Conservation (phyloP, 2,113 vertebrate species). For the Pteronura brasiliensis region DNA sequence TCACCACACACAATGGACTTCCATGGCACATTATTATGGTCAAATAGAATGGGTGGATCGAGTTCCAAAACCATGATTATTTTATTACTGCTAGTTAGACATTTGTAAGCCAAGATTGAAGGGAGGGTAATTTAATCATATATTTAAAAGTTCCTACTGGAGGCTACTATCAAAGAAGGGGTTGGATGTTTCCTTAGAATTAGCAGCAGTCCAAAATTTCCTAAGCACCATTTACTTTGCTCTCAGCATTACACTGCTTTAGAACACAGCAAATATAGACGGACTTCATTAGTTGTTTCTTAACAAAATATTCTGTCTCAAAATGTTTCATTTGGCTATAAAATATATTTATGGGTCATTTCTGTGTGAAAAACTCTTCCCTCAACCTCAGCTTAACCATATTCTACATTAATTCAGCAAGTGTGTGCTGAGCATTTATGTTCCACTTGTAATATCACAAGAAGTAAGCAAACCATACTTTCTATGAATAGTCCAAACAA, state of each 20-base stretch:
- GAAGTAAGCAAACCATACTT: not conserved
- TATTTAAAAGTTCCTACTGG: constrained; percentile 35
- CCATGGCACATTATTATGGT: constrained; percentile 13
- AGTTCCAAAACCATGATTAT: constrained; percentile 48
- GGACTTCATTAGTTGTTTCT: not conserved
- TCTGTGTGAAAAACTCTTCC: not conserved
- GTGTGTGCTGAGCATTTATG: not conserved
- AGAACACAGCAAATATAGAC: not conserved
- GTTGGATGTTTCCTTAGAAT: constrained; percentile 19
- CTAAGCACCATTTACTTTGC: not conserved
- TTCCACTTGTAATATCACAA: not conserved
- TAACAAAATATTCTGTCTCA: not conserved
- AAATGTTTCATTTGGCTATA: not conserved
- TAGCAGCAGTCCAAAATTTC: not conserved
- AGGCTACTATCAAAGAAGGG: not conserved
- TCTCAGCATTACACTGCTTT: not conserved
- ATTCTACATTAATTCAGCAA: not conserved
- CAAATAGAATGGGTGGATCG: constrained; percentile 30
- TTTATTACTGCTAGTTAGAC: constrained; percentile 58
- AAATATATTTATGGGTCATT: not conserved
- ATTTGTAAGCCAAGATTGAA: not conserved
- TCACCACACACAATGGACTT: constrained; percentile 42
- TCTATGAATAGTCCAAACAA: not conserved
- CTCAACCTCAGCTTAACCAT: not conserved
- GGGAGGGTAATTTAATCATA: constrained; percentile 49